Conservation (phyloP, 2,113 vertebrate species). For the Leucopternis melanops region DNA sequence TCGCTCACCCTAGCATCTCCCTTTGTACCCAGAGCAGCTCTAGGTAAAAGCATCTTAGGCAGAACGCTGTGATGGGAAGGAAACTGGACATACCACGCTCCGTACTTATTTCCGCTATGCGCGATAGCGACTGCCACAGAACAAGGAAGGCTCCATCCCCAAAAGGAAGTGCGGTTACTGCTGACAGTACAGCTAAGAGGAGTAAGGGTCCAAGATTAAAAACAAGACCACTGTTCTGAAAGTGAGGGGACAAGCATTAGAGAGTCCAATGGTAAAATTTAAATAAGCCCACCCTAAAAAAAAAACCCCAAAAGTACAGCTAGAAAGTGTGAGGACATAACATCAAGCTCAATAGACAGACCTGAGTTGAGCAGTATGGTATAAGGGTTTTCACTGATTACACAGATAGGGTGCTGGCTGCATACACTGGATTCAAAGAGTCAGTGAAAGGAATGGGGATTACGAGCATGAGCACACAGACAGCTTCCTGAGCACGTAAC, state of each 20-base stretch:
- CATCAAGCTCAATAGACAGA: background rate
- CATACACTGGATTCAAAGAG: background rate
- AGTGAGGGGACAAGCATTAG: background rate
- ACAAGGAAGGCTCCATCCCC: background rate
- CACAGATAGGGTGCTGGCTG: background rate
- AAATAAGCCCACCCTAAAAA: background rate
- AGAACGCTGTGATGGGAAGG: background rate
- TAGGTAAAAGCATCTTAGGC: background rate
- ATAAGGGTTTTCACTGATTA: background rate
- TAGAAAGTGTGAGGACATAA: background rate
- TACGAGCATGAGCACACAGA: rapidly evolving
- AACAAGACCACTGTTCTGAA: background rate
- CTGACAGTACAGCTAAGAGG: background rate
- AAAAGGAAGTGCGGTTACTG: background rate
- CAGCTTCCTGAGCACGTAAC: background rate
- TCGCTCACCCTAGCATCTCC: background rate
- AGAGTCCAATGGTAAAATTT: background rate
- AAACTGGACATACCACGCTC: background rate
- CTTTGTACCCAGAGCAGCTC: background rate
- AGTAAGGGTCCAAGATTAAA: background rate
- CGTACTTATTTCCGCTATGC: background rate
- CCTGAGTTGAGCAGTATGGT: background rate
- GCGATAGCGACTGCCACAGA: background rate
- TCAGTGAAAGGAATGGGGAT: background rate
- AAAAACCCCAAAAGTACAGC: background rate